phyloP scores from a whole-genome alignment of 2,888 invertebrate species.

The Andrena trimmerana region DNA sequence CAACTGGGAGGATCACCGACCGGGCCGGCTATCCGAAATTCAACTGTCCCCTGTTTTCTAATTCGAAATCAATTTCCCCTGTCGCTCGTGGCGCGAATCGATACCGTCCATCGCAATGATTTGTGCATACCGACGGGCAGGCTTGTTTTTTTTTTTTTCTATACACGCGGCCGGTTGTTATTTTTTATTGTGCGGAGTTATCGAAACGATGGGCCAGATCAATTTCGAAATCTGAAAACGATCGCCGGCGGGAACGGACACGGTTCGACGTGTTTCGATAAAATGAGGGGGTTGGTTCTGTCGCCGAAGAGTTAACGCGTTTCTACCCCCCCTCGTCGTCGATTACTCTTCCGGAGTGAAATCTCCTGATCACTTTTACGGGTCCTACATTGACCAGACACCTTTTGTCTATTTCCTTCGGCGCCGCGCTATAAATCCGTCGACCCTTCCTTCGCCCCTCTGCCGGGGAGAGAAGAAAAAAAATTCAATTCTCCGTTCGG shows the following conservation, averaged over 20 bases:
- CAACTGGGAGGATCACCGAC: not conserved
- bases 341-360: no score
- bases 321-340: no score
- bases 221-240: slow-evolving; percentile 41
- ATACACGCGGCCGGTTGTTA: slow-evolving; percentile 18
- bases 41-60: slow-evolving; percentile 16
- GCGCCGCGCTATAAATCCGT: not conserved
- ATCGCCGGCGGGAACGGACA: slow-evolving; percentile 14
- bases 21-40: not conserved
- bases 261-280: no score
- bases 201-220: slow-evolving; percentile 31
- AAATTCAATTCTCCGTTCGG: slow-evolving; percentile 17
- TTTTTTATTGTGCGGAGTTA: slow-evolving; percentile 35
- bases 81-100: slow-evolving; percentile 31
- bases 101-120: slow-evolving; percentile 35
- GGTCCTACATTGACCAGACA: not conserved
- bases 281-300: no score
- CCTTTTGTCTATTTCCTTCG: not conserved
- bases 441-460: not conserved
- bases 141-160: not conserved
- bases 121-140: slow-evolving; percentile 17
- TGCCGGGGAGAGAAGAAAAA: slow-evolving; percentile 14
- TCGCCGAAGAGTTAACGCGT: no score
- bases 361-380: no score
- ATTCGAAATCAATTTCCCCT: slow-evolving; percentile 50